Percentiles rank a stretch among this genome's conserved stretches.
phyloP scores from a whole-genome alignment of 2,888 invertebrate genomes.

The Andrena trimmerana region DNA sequence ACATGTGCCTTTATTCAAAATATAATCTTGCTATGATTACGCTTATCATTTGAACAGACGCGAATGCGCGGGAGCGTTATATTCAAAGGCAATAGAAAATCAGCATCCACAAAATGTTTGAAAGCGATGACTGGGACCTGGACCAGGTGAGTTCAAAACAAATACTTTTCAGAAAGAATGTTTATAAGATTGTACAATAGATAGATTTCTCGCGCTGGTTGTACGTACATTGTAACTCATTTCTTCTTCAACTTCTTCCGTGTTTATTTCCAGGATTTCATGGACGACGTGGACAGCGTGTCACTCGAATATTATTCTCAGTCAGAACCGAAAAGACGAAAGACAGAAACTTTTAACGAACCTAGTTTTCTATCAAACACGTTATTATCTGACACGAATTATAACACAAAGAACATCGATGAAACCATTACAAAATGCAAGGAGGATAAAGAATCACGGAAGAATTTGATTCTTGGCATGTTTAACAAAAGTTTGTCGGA shows the following conservation, averaged over 20 bases:
- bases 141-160: conserved; percentile 56
- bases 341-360: conserved; percentile 28
- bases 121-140: conserved; percentile 75
- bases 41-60: not conserved
- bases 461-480: conserved; percentile 63
- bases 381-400: not conserved
- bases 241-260: too few relatives aligned
- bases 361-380: not conserved
- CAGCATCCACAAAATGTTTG: conserved; percentile 59
- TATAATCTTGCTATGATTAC: not conserved
- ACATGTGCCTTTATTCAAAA: not conserved
- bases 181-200: too few relatives aligned
- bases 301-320: not conserved
- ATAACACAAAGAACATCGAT: not conserved
- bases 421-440: not conserved
- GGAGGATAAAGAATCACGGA: conserved; percentile 39
- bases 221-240: too few relatives aligned
- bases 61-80: not conserved
- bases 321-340: conserved; percentile 42
- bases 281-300: too few relatives aligned
- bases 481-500: conserved; percentile 52
- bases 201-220: too few relatives aligned
- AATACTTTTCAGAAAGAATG: not conserved
- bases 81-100: not conserved
- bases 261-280: too few relatives aligned